Percentiles rank a stretch among this genome's conserved stretches.
Evolutionary conservation across 2,797 vertebrate genomes (phyloP).

Genomic region (Sparus aurata): DNA sequence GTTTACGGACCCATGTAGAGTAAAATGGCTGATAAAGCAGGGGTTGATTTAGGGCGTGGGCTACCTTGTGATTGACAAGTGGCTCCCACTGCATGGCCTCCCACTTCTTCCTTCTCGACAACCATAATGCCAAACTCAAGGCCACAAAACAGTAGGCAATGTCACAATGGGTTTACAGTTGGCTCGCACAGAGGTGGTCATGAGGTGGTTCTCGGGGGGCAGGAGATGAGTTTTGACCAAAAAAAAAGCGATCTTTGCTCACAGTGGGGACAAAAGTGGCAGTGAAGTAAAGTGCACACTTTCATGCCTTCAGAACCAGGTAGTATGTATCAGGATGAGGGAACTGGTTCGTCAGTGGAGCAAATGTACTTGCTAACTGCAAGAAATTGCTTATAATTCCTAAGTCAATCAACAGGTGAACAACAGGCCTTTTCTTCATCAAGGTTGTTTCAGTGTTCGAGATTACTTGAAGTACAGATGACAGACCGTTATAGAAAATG

Average conservation of each 20-base stretch:
- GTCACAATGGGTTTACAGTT: too few relatives aligned
- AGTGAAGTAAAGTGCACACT: constrained; percentile 21
- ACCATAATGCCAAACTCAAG: too few relatives aligned
- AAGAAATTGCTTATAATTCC: background rate
- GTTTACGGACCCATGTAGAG: too few relatives aligned
- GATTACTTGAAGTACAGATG: background rate
- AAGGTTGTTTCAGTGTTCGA: background rate
- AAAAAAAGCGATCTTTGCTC: constrained; percentile 13
- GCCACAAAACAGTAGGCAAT: too few relatives aligned
- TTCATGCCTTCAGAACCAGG: constrained; percentile 14
- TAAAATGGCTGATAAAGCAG: too few relatives aligned
- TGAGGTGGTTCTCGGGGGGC: constrained; percentile 19
- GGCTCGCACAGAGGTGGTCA: background rate
- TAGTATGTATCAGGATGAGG: background rate
- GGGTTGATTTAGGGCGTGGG: too few relatives aligned
- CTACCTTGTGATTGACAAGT: too few relatives aligned
- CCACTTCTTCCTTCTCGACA: too few relatives aligned
- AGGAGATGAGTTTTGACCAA: constrained; percentile 19
- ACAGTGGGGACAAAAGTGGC: constrained; percentile 20
- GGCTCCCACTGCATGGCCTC: too few relatives aligned
- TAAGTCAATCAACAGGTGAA: background rate
- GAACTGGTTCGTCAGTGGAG: background rate
- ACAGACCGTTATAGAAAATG: too few relatives aligned
- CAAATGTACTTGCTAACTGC: background rate
- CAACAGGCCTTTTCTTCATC: too few relatives aligned